These are phyloP conservation scores for Cirrhinus mrigala DNA, from an alignment of 2,797 vertebrate species.

Conservation along the genomic window DNA sequence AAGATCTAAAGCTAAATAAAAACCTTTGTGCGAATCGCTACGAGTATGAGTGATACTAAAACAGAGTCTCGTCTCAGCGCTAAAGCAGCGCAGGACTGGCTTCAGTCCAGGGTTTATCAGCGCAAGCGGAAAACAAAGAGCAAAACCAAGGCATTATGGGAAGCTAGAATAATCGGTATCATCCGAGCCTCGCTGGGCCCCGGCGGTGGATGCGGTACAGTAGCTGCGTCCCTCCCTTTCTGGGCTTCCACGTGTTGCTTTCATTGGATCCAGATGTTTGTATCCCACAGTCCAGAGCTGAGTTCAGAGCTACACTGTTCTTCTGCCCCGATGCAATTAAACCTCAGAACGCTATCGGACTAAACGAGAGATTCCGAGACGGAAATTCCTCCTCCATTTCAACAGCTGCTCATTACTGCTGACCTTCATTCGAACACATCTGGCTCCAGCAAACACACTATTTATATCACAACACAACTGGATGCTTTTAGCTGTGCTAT, in stretches of 20 bases:
- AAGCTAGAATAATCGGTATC: background rate
- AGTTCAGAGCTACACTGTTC: background rate
- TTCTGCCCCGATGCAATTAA: background rate
- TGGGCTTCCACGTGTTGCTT: slow-evolving; percentile 5
- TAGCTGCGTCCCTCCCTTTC: slow-evolving; percentile 34
- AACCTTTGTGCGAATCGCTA: background rate
- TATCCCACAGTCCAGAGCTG: background rate
- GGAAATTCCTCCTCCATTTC: background rate
- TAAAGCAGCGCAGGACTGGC: background rate
- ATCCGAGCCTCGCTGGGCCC: background rate
- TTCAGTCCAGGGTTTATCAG: background rate
- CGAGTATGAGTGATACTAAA: background rate
- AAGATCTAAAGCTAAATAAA: background rate
- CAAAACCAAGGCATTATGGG: slow-evolving; percentile 20
- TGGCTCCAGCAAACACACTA: background rate
- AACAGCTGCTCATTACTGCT: slow-evolving; percentile 2
- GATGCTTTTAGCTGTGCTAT: background rate
- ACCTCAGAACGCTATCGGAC: background rate
- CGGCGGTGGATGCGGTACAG: slow-evolving; percentile 25
- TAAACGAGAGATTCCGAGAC: background rate
- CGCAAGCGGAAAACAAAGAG: background rate
- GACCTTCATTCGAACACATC: background rate
- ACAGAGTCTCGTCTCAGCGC: background rate
- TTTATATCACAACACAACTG: background rate
- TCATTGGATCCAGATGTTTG: slow-evolving; percentile 48